Conservation (phyloP, 2,888 invertebrate genomes). For the Bellardia pandia region DNA sequence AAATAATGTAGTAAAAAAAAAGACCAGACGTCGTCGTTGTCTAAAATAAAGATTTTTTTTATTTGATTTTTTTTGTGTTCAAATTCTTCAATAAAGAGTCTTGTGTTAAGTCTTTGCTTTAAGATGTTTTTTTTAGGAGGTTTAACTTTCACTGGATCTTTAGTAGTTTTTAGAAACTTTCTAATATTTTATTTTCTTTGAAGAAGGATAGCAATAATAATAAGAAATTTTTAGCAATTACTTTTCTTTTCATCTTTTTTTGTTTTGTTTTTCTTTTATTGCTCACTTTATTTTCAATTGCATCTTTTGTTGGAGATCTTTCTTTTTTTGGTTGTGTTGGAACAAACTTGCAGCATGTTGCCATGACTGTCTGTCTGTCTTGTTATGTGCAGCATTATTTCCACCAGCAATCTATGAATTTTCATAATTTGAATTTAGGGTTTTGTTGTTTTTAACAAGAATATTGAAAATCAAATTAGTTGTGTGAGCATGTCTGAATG, state of each 20-base stretch:
- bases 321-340: neutral
- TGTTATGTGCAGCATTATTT: neutral
- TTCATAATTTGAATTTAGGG: conserved; percentile 16
- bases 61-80: neutral
- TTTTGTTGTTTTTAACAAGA: conserved; percentile 8
- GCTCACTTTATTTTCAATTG: conserved; percentile 1
- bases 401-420: neutral
- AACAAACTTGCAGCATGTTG: conserved; percentile 16
- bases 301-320: neutral
- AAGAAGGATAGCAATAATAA: neutral
- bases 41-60: conserved; percentile 42
- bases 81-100: neutral
- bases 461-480: conserved; percentile 41
- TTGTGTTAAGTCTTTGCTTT: neutral
- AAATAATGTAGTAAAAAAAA: neutral
- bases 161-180: neutral
- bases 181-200: neutral
- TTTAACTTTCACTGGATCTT: neutral
- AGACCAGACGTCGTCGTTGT: conserved; percentile 55
- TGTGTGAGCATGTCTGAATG: conserved; percentile 1
- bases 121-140: neutral
- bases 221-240: conserved; percentile 7
- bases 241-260: neutral
- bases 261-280: conserved; percentile 1
- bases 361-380: neutral